Conservation (phyloP, 2,113 vertebrate genomes). For the Mandrillus leucophaeus region DNA sequence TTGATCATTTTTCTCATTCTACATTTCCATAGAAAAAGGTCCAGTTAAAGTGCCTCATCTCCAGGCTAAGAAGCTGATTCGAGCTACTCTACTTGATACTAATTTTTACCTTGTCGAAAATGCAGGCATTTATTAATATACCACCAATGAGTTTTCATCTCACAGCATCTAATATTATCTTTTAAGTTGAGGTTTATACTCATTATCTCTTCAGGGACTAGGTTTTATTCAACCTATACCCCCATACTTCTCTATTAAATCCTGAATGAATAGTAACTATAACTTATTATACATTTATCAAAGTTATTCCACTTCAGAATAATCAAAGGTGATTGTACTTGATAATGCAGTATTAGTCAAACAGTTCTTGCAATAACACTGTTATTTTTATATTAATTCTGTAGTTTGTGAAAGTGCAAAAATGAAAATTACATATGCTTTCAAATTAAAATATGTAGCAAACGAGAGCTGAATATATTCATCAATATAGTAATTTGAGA, state of each 20-base stretch:
- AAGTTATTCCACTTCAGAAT: conserved; percentile 35
- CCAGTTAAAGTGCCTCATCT: not conserved
- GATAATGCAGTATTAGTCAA: conserved; percentile 24
- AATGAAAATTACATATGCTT: not conserved
- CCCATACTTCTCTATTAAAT: not conserved
- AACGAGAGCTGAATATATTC: conserved; percentile 3
- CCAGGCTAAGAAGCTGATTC: not conserved
- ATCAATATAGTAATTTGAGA: conserved; percentile 37
- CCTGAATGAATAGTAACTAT: not conserved
- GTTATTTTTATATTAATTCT: conserved; percentile 46
- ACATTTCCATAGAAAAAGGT: not conserved
- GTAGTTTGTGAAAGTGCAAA: not conserved
- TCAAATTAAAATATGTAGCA: conserved; percentile 42
- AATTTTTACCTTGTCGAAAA: conserved; percentile 19
- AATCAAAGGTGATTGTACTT: conserved; percentile 52
- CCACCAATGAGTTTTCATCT: not conserved
- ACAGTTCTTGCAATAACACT: not conserved
- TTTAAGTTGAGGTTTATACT: not conserved
- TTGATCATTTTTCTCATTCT: not conserved
- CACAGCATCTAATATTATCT: not conserved
- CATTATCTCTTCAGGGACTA: not conserved
- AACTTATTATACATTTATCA: conserved; percentile 1
- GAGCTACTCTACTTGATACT: not conserved
- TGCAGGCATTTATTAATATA: not conserved
- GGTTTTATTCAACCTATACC: not conserved